phyloP scores from a whole-genome alignment of 2,797 vertebrate species.

The Gobionotothen gibberifrons region DNA sequence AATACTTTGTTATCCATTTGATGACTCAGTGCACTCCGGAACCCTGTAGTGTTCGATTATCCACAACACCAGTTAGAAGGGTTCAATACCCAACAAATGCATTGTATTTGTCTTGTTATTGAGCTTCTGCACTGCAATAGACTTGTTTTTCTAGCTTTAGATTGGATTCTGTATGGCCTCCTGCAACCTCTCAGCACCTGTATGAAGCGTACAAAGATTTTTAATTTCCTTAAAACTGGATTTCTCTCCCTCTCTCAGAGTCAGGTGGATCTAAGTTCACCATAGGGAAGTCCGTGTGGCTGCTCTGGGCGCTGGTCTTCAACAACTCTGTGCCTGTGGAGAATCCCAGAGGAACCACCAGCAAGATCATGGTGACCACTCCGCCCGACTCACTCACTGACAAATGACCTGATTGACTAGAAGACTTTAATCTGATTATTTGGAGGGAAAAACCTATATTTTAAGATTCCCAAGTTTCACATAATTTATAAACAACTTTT shows the following conservation, averaged over 20 bases:
- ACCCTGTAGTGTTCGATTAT: too few species aligned
- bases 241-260: conserved; percentile 71
- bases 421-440: neutral
- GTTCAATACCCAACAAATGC: too few species aligned
- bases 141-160: neutral
- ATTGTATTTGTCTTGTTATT: neutral
- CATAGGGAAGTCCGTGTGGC: conserved; percentile 94
- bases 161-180: neutral
- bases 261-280: conserved; percentile 93
- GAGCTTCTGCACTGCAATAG: neutral
- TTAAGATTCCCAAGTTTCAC: neutral
- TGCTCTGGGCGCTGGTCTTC: conserved; percentile 95
- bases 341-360: conserved; percentile 94
- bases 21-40: too few species aligned
- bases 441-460: neutral
- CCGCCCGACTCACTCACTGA: too few species aligned
- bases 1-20: too few species aligned
- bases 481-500: neutral
- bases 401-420: neutral
- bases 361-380: conserved; percentile 92
- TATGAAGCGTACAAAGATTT: neutral
- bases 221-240: neutral
- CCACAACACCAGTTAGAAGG: too few species aligned
- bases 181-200: neutral
- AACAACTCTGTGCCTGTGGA: conserved; percentile 97